Conservation (phyloP, 2,888 invertebrate species). For the Periphyllus acericola region DNA sequence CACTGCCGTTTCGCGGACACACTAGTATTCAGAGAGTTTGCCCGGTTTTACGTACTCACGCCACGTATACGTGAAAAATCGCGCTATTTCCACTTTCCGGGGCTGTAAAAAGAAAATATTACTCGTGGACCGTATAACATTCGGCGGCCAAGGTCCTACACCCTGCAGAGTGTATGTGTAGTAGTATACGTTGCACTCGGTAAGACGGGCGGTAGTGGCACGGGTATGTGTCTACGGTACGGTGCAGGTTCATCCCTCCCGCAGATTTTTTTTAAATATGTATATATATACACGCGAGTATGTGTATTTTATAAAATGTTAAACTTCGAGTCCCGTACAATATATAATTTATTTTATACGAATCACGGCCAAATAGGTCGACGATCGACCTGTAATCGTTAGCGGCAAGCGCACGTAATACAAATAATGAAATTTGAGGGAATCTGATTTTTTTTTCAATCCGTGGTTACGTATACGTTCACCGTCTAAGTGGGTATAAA, state of each 20-base stretch:
- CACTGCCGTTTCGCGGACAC: slow-evolving; percentile 27
- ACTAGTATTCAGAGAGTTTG: slow-evolving; percentile 24
- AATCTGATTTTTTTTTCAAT: slow-evolving; percentile 22
- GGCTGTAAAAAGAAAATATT: slow-evolving; percentile 48
- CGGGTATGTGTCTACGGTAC: neutral
- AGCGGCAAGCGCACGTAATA: too few species aligned
- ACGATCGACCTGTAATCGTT: neutral
- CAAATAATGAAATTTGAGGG: slow-evolving; percentile 19
- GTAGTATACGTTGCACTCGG: too few species aligned
- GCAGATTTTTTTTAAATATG: neutral
- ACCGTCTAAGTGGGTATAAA: slow-evolving; percentile 3
- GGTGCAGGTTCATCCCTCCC: neutral
- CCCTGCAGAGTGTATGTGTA: too few species aligned
- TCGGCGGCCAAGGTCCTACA: neutral
- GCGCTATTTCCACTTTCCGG: slow-evolving; percentile 7
- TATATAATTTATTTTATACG: neutral
- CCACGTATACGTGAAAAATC: slow-evolving; percentile 61
- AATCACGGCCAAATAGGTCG: neutral
- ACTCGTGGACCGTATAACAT: neutral
- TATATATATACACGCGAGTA: too few species aligned
- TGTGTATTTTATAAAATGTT: neutral
- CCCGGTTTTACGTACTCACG: slow-evolving; percentile 43
- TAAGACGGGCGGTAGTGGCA: neutral
- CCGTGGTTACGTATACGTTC: neutral
- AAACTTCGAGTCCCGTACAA: neutral